Evolutionary conservation across 2,113 vertebrate species (phyloP).

Genomic region (Sinocyclocheilus anshuiensis): DNA sequence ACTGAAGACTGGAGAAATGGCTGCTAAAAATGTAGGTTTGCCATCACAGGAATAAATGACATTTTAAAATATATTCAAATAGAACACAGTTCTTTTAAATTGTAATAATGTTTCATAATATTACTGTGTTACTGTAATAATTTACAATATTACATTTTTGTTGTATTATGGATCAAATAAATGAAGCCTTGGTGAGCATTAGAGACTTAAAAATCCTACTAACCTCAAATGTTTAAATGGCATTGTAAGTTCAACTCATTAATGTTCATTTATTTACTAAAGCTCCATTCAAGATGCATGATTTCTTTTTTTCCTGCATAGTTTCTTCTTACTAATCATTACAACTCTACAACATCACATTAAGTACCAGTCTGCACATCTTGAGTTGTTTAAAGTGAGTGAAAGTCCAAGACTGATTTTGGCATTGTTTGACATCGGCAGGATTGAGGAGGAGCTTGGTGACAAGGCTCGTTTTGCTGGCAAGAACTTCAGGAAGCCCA

Average conservation of each 20-base stretch:
- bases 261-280: background rate
- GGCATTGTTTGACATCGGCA: constrained; percentile 55
- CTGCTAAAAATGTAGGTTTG: too few relatives aligned
- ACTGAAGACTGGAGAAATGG: too few relatives aligned
- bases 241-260: background rate
- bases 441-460: constrained; percentile 97
- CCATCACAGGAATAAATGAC: too few relatives aligned
- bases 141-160: too few relatives aligned
- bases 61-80: too few relatives aligned
- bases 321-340: background rate
- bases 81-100: too few relatives aligned
- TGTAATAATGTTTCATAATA: too few relatives aligned
- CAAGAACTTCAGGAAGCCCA: constrained; percentile 87
- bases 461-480: constrained; percentile 92
- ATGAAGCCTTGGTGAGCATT: too few relatives aligned
- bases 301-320: background rate
- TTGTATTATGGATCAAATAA: too few relatives aligned
- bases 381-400: background rate
- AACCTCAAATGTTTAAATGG: background rate
- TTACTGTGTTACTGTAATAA: too few relatives aligned
- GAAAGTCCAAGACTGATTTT: background rate
- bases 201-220: too few relatives aligned
- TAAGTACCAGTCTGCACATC: background rate
- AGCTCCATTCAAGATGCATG: background rate
- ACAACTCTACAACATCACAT: background rate